A percentile compares a stretch with the other conserved stretches of the same genome.
Evolutionary conservation across 2,113 vertebrate genomes (phyloP).

Genomic region (Gymnobelideus leadbeateri): DNA sequence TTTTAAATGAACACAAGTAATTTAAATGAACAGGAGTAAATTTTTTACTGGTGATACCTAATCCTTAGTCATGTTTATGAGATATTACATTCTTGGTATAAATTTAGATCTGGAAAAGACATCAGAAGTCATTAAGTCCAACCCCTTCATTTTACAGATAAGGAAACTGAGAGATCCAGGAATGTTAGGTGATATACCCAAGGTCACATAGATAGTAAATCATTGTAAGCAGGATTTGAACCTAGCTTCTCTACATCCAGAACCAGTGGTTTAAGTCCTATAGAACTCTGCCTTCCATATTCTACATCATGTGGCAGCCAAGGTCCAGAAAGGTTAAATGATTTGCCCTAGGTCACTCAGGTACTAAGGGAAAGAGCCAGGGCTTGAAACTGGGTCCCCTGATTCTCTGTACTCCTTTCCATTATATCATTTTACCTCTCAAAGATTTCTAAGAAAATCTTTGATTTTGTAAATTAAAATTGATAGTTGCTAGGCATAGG

Average conservation of each 20-base stretch:
- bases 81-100: conserved; percentile 28
- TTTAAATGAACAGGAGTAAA: conserved; percentile 56
- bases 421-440: not conserved
- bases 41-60: conserved; percentile 44
- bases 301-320: not conserved
- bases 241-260: not conserved
- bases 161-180: not conserved
- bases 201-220: not conserved
- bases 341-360: not conserved
- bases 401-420: not conserved
- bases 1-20: not conserved
- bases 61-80: conserved; percentile 51
- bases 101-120: not conserved
- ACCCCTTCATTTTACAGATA: not conserved
- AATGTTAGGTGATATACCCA: not conserved
- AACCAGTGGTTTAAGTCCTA: not conserved
- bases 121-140: not conserved
- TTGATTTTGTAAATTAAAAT: conserved; percentile 60
- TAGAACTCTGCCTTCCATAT: not conserved
- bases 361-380: not conserved
- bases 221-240: not conserved
- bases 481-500: conserved; percentile 45
- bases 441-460: conserved; percentile 47
- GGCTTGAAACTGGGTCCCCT: not conserved
- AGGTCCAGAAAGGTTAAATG: not conserved